Percentiles rank a stretch among this genome's conserved stretches.
These are phyloP conservation scores for Chionoecetes opilio DNA, from an alignment of 1,140 invertebrate genomes.

Conservation along the genomic window DNA sequence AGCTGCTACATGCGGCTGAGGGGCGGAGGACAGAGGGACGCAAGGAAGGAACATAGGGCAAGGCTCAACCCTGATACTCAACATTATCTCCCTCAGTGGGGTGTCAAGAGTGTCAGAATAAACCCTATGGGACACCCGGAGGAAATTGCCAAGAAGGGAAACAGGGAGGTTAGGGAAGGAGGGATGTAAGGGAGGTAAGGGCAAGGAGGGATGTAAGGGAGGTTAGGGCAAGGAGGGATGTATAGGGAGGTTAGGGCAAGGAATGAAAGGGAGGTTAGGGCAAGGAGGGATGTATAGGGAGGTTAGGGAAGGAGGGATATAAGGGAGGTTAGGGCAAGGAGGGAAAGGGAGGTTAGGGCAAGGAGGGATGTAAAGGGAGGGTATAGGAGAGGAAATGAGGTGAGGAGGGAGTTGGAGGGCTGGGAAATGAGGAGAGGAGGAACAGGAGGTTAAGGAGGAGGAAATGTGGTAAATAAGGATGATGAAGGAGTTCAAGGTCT, in stretches of 20 bases:
- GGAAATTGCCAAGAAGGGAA: not conserved
- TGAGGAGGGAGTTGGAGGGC: not conserved
- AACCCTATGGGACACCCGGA: not conserved
- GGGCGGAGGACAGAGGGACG: not conserved
- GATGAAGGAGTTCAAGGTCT: not conserved
- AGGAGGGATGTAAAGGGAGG: not conserved
- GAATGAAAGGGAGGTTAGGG: not conserved
- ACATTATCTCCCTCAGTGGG: constrained; percentile 50
- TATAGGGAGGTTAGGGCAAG: not conserved
- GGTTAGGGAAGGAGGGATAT: too few relatives aligned
- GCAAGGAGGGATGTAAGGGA: too few relatives aligned
- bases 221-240: not conserved
- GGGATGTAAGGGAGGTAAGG: not conserved
- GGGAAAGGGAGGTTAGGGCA: not conserved
- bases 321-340: not conserved
- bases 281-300: not conserved
- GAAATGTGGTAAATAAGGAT: constrained; percentile 21
- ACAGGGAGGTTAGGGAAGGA: not conserved
- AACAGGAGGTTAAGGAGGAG: not conserved
- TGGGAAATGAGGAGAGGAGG: not conserved
- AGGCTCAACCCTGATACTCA: constrained; percentile 13
- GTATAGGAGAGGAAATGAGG: not conserved
- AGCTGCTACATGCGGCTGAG: not conserved
- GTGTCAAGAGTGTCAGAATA: not conserved
- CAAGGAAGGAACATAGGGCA: not conserved